These are phyloP conservation scores for Bolinopsis microptera DNA, from an alignment of 37 sponge, comb jelly and placozoan species.

Conservation along the genomic window DNA sequence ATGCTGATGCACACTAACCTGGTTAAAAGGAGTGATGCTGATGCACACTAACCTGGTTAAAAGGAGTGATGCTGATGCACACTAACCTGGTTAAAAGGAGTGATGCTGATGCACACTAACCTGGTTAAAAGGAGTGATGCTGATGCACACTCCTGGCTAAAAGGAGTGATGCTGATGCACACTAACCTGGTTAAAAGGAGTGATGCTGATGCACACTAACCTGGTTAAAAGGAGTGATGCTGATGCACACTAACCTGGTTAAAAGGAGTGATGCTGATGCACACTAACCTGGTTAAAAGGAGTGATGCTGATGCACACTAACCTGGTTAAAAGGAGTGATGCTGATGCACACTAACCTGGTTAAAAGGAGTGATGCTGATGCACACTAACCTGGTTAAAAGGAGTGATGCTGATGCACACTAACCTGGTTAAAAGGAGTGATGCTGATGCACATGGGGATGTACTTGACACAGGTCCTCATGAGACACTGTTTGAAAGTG, in stretches of 20 bases:
- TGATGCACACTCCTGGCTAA: slow-evolving; percentile 7
- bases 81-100: no score
- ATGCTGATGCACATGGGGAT: slow-evolving; percentile 65
- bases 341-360: no score
- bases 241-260: slow-evolving; percentile 52
- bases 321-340: no score
- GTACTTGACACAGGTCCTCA: slow-evolving; percentile 58
- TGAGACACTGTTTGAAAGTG: slow-evolving; percentile 61
- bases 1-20: slow-evolving; percentile 66
- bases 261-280: slow-evolving; percentile 56
- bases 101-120: no score
- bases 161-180: slow-evolving; percentile 63
- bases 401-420: background rate
- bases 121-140: background rate
- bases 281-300: no score
- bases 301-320: no score
- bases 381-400: background rate
- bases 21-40: no score
- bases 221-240: no score
- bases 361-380: no score
- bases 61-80: no score
- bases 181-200: slow-evolving; percentile 53
- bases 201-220: slow-evolving; percentile 66
- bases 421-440: slow-evolving; percentile 48
- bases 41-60: no score